phyloP scores from a whole-genome alignment of 2,888 invertebrate species.

The Troides helena region DNA sequence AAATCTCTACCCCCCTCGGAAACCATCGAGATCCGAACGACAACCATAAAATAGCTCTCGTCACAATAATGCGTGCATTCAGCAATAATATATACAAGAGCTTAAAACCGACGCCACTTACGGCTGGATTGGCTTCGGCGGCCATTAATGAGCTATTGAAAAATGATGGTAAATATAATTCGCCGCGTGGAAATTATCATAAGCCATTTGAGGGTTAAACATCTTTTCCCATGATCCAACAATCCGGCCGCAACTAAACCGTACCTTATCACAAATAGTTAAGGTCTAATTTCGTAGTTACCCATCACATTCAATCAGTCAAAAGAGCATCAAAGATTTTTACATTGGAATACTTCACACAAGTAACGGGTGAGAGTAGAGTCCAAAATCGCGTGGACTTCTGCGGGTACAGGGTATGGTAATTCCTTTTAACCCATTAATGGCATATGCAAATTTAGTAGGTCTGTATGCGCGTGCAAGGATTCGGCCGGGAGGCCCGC shows the following conservation, averaged over 20 bases:
- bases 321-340: slow-evolving; percentile 50
- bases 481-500: slow-evolving; percentile 40
- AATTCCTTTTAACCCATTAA: slow-evolving; percentile 67
- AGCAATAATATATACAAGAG: slow-evolving; percentile 49
- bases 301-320: slow-evolving; percentile 31
- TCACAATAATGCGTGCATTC: slow-evolving; percentile 64
- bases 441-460: slow-evolving; percentile 71
- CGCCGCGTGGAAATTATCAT: slow-evolving; percentile 67
- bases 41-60: slow-evolving; percentile 73
- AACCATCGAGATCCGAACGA: slow-evolving; percentile 69
- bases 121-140: slow-evolving; percentile 61
- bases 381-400: not conserved
- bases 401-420: slow-evolving; percentile 38
- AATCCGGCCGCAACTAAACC: slow-evolving; percentile 29
- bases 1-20: slow-evolving; percentile 63
- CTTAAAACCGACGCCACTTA: slow-evolving; percentile 63
- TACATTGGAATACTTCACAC: slow-evolving; percentile 33
- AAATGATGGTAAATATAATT: slow-evolving; percentile 79
- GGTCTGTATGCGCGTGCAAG: slow-evolving; percentile 41
- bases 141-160: slow-evolving; percentile 78
- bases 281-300: slow-evolving; percentile 21
- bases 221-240: slow-evolving; percentile 49
- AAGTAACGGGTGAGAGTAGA: too few species aligned
- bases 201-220: slow-evolving; percentile 66
- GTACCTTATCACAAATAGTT: slow-evolving; percentile 27